phyloP scores from a whole-genome alignment of 2,113 vertebrate species.

The Acanthisitta chloris region DNA sequence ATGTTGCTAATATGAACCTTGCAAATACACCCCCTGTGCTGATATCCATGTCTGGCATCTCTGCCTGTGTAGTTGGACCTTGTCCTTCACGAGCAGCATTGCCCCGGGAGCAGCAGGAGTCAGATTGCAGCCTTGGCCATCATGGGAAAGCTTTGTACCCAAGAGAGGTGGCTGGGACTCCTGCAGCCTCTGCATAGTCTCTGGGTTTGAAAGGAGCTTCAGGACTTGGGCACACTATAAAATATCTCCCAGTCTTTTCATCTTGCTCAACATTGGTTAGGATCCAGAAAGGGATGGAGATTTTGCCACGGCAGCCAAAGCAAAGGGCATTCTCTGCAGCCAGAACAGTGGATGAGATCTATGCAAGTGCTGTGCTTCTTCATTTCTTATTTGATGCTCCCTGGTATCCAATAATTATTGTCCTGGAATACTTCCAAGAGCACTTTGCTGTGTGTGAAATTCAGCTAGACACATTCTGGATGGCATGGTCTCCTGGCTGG shows the following conservation, averaged over 20 bases:
- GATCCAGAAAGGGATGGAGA: neutral
- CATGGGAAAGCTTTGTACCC: neutral
- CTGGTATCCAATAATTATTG: slow-evolving; percentile 15
- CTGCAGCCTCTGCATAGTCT: neutral
- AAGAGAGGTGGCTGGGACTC: neutral
- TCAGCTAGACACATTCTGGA: slow-evolving; percentile 31
- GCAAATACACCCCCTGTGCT: neutral
- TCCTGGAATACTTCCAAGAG: slow-evolving; percentile 7
- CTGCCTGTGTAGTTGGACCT: neutral
- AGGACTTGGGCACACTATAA: neutral
- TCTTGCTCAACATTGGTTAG: neutral
- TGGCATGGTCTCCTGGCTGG: neutral
- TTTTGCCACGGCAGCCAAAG: neutral
- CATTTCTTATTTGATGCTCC: slow-evolving; percentile 40
- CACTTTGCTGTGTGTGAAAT: slow-evolving; percentile 21
- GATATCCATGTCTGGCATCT: neutral
- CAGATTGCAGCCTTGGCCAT: fast-evolving
- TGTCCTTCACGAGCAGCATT: neutral
- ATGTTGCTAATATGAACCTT: neutral
- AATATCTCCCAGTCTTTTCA: neutral
- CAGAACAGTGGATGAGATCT: neutral
- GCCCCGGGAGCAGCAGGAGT: neutral
- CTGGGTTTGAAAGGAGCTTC: neutral
- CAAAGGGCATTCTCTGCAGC: neutral
- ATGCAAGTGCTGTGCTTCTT: neutral